A percentile compares a stretch with the other conserved stretches of the same genome.
phyloP scores from a whole-genome alignment of 1,140 invertebrate species.

The Oncopeltus fasciatus region DNA sequence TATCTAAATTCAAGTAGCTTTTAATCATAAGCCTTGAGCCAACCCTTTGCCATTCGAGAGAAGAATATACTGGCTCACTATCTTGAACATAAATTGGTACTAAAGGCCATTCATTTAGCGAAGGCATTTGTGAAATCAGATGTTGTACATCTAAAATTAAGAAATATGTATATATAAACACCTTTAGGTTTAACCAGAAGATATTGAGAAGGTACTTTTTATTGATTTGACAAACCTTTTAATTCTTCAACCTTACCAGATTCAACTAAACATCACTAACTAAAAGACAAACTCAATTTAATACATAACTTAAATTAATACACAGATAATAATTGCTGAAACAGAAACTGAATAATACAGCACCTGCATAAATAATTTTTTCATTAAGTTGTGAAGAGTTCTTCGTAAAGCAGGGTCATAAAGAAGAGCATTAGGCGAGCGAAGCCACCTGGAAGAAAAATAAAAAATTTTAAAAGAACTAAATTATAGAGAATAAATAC shows the following conservation, averaged over 20 bases:
- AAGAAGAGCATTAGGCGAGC: slow-evolving; percentile 71
- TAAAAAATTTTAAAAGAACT: no score
- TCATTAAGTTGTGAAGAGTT: slow-evolving; percentile 86
- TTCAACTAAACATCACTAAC: no score
- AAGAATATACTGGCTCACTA: slow-evolving; percentile 65
- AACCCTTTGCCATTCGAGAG: slow-evolving; percentile 85
- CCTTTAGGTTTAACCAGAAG: no score
- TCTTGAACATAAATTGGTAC: slow-evolving; percentile 70
- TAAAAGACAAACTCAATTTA: no score
- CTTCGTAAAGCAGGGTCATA: slow-evolving; percentile 88
- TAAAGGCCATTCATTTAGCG: slow-evolving; percentile 68
- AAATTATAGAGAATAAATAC: no score
- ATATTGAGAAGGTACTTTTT: no score
- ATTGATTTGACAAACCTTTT: no score
- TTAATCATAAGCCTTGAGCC: slow-evolving; percentile 69
- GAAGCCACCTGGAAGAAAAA: slow-evolving; percentile 51
- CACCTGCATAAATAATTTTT: slow-evolving; percentile 83
- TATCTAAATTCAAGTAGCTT: slow-evolving; percentile 68
- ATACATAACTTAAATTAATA: no score
- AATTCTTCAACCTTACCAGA: no score
- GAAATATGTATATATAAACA: no score
- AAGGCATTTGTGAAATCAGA: slow-evolving; percentile 45
- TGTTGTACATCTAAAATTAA: slow-evolving; percentile 33
- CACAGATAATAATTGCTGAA: no score
- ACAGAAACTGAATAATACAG: not conserved